Evolutionary conservation across 2,797 vertebrate species (phyloP).

Genomic region (Hippoglossus hippoglossus): DNA sequence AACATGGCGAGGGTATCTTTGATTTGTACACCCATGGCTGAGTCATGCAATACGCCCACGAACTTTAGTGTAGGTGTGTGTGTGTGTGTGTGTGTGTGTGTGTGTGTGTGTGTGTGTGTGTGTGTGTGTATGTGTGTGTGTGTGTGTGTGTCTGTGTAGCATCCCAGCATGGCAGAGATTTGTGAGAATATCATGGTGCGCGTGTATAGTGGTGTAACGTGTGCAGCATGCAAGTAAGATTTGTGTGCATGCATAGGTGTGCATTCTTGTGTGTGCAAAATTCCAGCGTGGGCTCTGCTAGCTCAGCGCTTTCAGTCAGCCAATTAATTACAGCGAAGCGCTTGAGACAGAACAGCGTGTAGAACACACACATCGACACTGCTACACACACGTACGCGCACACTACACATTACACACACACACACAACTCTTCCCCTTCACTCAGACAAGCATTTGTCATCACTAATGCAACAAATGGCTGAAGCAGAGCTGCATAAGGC

Average conservation of each 20-base stretch:
- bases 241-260: constrained; percentile 33
- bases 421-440: constrained; percentile 54
- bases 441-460: constrained; percentile 64
- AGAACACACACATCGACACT: constrained; percentile 65
- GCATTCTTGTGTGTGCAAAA: constrained; percentile 35
- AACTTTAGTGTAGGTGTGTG: constrained; percentile 5
- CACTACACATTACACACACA: constrained; percentile 34
- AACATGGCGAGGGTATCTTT: constrained; percentile 52
- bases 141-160: constrained; percentile 11
- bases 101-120: constrained; percentile 8
- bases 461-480: constrained; percentile 72
- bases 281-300: constrained; percentile 74
- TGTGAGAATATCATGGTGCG: constrained; percentile 26
- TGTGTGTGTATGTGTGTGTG: not conserved
- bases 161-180: constrained; percentile 14
- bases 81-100: constrained; percentile 6
- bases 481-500: constrained; percentile 49
- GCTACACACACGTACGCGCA: constrained; percentile 39
- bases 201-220: constrained; percentile 29
- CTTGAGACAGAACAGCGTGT: constrained; percentile 73
- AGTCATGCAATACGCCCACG: constrained; percentile 15
- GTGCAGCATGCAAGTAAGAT: constrained; percentile 41
- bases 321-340: constrained; percentile 83
- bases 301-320: constrained; percentile 79
- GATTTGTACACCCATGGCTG: constrained; percentile 41